Conservation (phyloP, 1,140 invertebrate species). For the Drosophila seguyi region DNA sequence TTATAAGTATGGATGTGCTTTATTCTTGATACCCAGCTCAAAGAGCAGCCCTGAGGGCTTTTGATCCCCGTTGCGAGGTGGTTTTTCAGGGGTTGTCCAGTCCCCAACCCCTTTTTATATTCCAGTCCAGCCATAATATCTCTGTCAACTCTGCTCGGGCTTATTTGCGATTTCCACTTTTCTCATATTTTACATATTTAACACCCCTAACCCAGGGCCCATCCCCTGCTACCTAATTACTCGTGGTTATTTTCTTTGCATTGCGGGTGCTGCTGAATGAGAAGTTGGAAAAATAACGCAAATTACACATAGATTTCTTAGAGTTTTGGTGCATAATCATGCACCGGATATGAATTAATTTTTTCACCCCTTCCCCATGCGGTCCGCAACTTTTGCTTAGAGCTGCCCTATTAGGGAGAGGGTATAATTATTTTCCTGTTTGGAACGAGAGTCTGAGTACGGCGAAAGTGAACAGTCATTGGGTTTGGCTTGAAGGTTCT, state of each 20-base stretch:
- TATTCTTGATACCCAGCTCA: conserved; percentile 40
- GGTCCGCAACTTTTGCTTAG: conserved; percentile 8
- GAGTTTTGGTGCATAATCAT: conserved; percentile 82
- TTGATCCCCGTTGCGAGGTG: conserved; percentile 44
- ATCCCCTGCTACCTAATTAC: conserved; percentile 47
- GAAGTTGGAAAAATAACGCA: conserved; percentile 53
- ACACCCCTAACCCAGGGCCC: conserved; percentile 25
- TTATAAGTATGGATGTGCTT: conserved; percentile 16
- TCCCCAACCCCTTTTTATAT: conserved; percentile 25
- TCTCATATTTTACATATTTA: conserved; percentile 60
- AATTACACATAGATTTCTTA: conserved; percentile 80
- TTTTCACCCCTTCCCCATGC: conserved; percentile 37
- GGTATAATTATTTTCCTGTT: conserved; percentile 48
- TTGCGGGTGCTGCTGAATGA: conserved; percentile 40
- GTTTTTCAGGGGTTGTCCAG: conserved; percentile 68
- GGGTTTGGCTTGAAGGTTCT: conserved; percentile 1
- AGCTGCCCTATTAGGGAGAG: conserved; percentile 22
- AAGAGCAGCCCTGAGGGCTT: conserved; percentile 40
- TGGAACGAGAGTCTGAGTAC: not conserved
- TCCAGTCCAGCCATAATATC: conserved; percentile 22
- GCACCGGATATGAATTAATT: conserved; percentile 80
- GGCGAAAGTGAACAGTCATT: conserved; percentile 36
- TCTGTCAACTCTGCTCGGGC: conserved; percentile 60
- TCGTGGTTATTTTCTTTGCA: conserved; percentile 24
- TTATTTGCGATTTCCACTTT: conserved; percentile 68